A percentile compares a stretch with the other conserved stretches of the same genome.
phyloP scores from a whole-genome alignment of 2,113 vertebrate genomes.

The Larimichthys crocea region DNA sequence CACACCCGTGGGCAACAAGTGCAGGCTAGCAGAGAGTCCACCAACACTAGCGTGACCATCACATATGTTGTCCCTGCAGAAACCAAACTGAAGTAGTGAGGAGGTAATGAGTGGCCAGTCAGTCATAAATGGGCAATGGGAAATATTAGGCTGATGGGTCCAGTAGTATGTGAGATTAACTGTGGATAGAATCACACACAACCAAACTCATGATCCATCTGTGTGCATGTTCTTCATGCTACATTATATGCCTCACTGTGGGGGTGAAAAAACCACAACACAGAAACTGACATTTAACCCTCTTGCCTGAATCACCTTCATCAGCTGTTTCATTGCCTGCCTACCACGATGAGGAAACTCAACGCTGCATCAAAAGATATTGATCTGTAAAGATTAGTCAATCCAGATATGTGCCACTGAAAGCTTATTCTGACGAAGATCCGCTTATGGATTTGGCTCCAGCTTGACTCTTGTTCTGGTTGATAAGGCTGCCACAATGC shows the following conservation, averaged over 20 bases:
- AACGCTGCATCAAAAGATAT: constrained; percentile 36
- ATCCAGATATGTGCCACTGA: constrained; percentile 8
- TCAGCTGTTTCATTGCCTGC: constrained; percentile 18
- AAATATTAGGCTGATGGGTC: too few relatives aligned
- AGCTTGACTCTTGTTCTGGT: constrained; percentile 42
- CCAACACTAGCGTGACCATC: too few relatives aligned
- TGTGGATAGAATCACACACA: too few relatives aligned
- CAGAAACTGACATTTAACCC: background rate
- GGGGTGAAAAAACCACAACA: constrained; percentile 10
- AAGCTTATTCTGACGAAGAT: constrained; percentile 13
- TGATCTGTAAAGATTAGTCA: constrained; percentile 49
- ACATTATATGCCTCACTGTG: background rate
- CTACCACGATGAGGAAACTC: constrained; percentile 17
- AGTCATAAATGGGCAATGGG: too few relatives aligned
- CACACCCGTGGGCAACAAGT: too few relatives aligned
- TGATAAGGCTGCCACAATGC: constrained; percentile 31
- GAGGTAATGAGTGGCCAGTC: too few relatives aligned
- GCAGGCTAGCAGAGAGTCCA: too few relatives aligned
- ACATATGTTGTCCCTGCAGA: too few relatives aligned
- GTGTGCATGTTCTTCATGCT: background rate
- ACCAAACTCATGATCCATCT: background rate
- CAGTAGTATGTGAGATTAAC: too few relatives aligned
- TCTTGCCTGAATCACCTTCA: constrained; percentile 8
- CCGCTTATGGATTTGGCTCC: constrained; percentile 34
- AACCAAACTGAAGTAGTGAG: too few relatives aligned